A percentile compares a stretch with the other conserved stretches of the same genome.
These are phyloP conservation scores for Syngnathus scovelli DNA, from an alignment of 2,113 vertebrate species.

Conservation along the genomic window DNA sequence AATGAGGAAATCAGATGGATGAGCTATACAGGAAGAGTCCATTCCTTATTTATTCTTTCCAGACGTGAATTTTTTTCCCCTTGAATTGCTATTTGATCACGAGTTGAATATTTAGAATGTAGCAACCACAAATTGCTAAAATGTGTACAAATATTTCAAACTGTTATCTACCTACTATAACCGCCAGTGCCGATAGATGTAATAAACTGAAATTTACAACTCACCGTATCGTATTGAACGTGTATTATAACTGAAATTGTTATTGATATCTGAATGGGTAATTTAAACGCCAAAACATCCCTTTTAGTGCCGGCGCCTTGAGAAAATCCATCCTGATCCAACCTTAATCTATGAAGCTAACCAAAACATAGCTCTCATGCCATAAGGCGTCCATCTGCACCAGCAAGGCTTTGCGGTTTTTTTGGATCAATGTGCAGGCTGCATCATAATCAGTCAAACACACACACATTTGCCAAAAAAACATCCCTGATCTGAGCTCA, in stretches of 20 bases:
- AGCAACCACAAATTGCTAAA: background rate
- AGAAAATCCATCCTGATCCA: constrained; percentile 29
- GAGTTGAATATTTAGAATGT: background rate
- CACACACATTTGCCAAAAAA: background rate
- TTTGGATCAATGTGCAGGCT: constrained; percentile 59
- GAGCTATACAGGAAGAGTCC: background rate
- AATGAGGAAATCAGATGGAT: background rate
- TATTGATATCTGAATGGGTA: constrained; percentile 5
- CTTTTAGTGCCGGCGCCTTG: constrained; percentile 2
- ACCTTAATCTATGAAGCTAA: constrained; percentile 29
- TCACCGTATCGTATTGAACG: background rate
- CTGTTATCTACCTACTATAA: background rate
- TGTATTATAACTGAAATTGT: constrained; percentile 1
- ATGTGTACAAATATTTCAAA: background rate
- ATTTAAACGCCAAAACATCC: constrained; percentile 15
- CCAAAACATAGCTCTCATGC: constrained; percentile 20
- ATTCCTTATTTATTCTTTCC: constrained; percentile 1
- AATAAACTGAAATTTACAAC: constrained; percentile 4
- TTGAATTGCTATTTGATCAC: background rate
- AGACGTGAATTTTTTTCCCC: background rate
- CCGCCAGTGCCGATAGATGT: background rate
- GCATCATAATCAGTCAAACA: constrained; percentile 42
- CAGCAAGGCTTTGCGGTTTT: constrained; percentile 36
- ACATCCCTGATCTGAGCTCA: constrained; percentile 22
- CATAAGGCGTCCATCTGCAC: constrained; percentile 33